These are phyloP conservation scores for Carollia perspicillata DNA, from an alignment of 2,113 vertebrate species.

Conservation along the genomic window DNA sequence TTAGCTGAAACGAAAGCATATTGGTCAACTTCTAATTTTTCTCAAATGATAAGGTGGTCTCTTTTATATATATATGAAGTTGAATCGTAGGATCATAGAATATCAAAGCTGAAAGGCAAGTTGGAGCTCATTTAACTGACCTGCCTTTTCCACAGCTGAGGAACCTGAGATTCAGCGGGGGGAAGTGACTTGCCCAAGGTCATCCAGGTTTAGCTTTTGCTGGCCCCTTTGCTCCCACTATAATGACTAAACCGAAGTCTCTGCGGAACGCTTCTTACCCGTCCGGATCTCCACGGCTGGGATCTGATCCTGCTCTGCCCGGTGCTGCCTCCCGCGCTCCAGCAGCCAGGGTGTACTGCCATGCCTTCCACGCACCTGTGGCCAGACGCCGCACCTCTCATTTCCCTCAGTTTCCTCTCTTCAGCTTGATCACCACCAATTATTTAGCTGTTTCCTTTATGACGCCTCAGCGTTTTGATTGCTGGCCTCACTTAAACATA, in stretches of 20 bases:
- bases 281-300: not conserved
- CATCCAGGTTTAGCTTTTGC: not conserved
- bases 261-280: not conserved
- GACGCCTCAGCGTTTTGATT: not conserved
- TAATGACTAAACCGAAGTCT: not conserved
- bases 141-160: not conserved
- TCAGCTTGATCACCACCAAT: not conserved
- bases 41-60: slow-evolving; percentile 20
- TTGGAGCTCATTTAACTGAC: not conserved
- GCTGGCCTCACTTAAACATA: not conserved
- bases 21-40: slow-evolving; percentile 21
- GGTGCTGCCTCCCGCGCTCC: not conserved
- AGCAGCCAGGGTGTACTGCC: not conserved
- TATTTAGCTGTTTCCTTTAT: not conserved
- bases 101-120: not conserved
- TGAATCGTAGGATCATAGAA: not conserved
- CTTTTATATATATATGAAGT: not conserved
- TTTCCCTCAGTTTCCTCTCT: slow-evolving; percentile 1
- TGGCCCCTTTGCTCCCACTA: not conserved
- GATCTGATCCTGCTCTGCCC: not conserved
- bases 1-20: slow-evolving; percentile 29
- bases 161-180: not conserved
- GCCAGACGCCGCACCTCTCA: not conserved
- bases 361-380: not conserved
- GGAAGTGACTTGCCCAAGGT: not conserved